phyloP scores from a whole-genome alignment of 2,113 vertebrate genomes.

The Notothenia coriiceps region DNA sequence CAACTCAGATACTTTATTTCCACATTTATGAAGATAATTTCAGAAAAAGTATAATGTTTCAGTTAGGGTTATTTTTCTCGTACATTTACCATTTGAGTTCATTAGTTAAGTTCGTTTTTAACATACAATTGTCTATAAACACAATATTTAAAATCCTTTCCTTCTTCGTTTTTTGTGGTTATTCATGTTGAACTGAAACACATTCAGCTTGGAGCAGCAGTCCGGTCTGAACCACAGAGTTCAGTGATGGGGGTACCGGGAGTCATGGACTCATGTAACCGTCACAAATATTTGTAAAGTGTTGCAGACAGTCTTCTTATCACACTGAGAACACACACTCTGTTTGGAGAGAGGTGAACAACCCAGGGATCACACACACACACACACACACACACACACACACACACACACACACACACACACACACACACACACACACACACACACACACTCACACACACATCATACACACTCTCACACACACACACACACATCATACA shows the following conservation, averaged over 20 bases:
- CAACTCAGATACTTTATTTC: too few species aligned
- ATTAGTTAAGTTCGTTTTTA: too few species aligned
- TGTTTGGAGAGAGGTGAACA: conserved; percentile 26
- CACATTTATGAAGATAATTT: too few species aligned
- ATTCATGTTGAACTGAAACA: not conserved
- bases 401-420: not conserved
- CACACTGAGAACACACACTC: not conserved
- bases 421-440: not conserved
- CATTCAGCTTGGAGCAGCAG: not conserved
- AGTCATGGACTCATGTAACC: not conserved
- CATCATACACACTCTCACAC: conserved; percentile 4
- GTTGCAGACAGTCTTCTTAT: not conserved
- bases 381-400: conserved; percentile 7
- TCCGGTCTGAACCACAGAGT: too few species aligned
- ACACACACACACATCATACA: not conserved
- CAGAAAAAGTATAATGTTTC: too few species aligned
- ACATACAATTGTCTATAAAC: too few species aligned
- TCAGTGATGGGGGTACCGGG: not conserved
- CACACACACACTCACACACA: not conserved
- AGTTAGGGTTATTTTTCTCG: too few species aligned
- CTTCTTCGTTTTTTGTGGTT: too few species aligned
- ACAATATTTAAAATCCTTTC: too few species aligned
- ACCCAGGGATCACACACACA: conserved; percentile 27
- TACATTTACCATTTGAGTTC: too few species aligned
- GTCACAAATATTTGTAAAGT: conserved; percentile 47